Conservation (phyloP, 2,888 invertebrate species). For the Scaptodrosophila latifasciaeformis region DNA sequence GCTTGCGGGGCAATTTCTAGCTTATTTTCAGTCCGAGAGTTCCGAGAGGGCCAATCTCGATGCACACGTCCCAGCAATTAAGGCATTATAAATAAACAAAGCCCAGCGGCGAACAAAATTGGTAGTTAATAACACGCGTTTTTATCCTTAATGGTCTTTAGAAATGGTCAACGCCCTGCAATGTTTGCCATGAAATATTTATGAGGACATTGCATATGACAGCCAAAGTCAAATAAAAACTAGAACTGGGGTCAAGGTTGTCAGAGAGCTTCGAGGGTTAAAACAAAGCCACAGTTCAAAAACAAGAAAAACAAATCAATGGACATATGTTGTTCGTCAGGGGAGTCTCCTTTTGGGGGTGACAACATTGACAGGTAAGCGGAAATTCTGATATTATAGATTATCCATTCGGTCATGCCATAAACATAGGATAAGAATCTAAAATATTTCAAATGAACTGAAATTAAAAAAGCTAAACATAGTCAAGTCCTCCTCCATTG, state of each 20-base stretch:
- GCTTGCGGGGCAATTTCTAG: not conserved
- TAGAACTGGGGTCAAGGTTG: slow-evolving; percentile 53
- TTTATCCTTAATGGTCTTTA: slow-evolving; percentile 5
- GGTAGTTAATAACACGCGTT: slow-evolving; percentile 60
- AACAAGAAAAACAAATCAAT: slow-evolving; percentile 29
- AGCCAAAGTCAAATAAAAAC: slow-evolving; percentile 24
- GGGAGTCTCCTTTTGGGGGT: no score
- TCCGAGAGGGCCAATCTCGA: slow-evolving; percentile 41
- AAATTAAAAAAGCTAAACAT: no score
- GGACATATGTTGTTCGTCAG: no score
- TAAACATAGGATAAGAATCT: no score
- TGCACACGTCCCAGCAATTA: slow-evolving; percentile 56
- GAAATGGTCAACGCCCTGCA: slow-evolving; percentile 1
- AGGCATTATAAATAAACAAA: slow-evolving; percentile 62
- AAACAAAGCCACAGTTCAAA: no score
- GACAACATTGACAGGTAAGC: no score
- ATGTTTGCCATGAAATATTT: slow-evolving; percentile 53
- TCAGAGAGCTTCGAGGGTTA: not conserved
- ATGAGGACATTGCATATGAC: slow-evolving; percentile 39
- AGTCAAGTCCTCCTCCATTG: no score
- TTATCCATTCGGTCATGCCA: no score
- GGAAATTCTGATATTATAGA: no score
- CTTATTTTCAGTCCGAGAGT: slow-evolving; percentile 21
- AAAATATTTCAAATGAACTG: no score
- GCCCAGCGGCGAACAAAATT: no score